A percentile compares a stretch with the other conserved stretches of the same genome.
These are phyloP conservation scores for Nestor notabilis DNA, from an alignment of 2,113 vertebrate genomes.

Conservation along the genomic window DNA sequence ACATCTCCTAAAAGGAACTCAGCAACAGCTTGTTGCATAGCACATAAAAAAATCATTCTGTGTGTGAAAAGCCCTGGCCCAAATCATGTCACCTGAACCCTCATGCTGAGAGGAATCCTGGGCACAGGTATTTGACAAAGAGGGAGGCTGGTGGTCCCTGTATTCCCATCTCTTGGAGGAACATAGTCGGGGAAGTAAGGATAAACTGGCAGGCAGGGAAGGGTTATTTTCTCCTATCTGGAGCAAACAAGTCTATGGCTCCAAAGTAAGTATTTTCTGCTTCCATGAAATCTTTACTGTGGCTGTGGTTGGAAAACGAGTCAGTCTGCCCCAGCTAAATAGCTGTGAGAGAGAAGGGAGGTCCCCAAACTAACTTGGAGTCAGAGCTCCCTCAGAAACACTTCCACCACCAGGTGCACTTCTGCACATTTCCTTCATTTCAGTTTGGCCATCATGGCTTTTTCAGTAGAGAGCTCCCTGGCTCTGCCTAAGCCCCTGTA, in stretches of 20 bases:
- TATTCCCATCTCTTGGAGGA: background rate
- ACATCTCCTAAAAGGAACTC: background rate
- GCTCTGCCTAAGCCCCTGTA: background rate
- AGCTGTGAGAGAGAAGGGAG: background rate
- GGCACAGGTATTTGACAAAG: background rate
- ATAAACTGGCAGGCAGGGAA: background rate
- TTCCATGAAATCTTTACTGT: background rate
- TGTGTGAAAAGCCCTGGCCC: background rate
- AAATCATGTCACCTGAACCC: background rate
- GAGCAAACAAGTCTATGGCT: background rate
- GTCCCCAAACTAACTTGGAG: background rate
- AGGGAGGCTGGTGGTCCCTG: background rate
- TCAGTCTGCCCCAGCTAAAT: background rate
- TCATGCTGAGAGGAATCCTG: accelerated
- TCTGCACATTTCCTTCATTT: background rate
- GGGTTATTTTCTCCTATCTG: background rate
- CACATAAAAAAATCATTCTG: background rate
- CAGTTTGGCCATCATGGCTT: accelerated
- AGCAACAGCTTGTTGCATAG: background rate
- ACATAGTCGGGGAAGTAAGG: background rate
- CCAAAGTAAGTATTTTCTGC: background rate
- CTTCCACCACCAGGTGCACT: background rate
- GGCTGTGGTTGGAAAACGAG: background rate
- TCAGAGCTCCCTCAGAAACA: background rate
- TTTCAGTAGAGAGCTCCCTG: background rate